Base-by-base conservation (phyloP, 2,888 invertebrate genomes). In the Polymixis lichenea region DNA sequence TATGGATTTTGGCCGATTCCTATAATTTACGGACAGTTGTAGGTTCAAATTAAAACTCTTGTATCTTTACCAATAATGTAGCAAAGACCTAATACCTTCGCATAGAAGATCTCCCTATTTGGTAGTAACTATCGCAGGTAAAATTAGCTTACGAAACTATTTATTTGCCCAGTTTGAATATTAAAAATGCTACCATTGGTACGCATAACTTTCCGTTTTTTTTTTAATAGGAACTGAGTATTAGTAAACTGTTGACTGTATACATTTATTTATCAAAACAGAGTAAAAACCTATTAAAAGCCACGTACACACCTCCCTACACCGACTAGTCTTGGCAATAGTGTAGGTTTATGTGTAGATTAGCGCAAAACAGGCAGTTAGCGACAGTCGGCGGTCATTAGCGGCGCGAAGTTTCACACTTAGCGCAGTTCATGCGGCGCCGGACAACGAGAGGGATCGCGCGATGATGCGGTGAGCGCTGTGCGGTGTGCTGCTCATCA, bases 351-450 rank as follows among this genome's bases (percentile, higher is more conserved):
- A 78, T 83, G 75, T 72, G 75, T 64, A 73, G 64, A 83, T 83
- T 78, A 79, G 77, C 66, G 66, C 82, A 84, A 79, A 84, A 86
- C 88, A 84, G 82, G 79, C 82, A 66, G 79, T 86, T 87, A 87
- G 88, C 78, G 87, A 66, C 83, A 77, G 72, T 73, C 64, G 77
- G 72, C 38, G 76, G 86, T 74, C 86, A 86, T 86, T 86, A 86
- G 88, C 79, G 76, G 75, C 28, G 46, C 72, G 74, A 86, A 86
- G 76, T 86, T 86, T 17, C 60, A 53, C 84, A 75, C 81, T 86
- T 86, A 84, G 86, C 86, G 80, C 78, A 58, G 76, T 72, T 84
- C 77, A 84, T 60, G 84, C 32, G 17, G 56, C 53, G 32, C 67
- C 28, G 55, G 51, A 56, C 72, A 67, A 0, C 74, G 32, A 19